phyloP scores from a whole-genome alignment of 2,888 invertebrate genomes.

The Acleris sparsana region DNA sequence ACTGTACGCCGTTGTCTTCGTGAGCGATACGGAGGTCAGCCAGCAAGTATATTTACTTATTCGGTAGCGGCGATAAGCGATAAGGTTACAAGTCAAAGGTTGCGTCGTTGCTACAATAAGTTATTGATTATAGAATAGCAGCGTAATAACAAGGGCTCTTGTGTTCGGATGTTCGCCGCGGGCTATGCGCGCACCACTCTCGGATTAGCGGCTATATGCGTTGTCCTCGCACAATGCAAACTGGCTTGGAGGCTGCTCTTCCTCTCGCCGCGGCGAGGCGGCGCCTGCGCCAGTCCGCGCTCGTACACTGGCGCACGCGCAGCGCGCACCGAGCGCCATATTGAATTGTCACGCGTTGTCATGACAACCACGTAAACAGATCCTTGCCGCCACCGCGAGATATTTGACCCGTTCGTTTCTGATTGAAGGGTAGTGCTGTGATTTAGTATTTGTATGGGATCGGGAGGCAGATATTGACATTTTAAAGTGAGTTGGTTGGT shows the following conservation, averaged over 20 bases:
- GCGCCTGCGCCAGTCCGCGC: constrained; percentile 75
- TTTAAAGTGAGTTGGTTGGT: constrained; percentile 41
- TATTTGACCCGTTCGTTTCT: constrained; percentile 39
- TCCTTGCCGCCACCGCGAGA: constrained; percentile 42
- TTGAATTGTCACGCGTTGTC: constrained; percentile 68
- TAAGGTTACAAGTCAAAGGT: constrained; percentile 25
- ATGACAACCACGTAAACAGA: constrained; percentile 79
- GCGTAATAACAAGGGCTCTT: constrained; percentile 22
- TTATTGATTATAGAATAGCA: constrained; percentile 27
- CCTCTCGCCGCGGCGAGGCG: constrained; percentile 73
- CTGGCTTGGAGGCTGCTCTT: constrained; percentile 71
- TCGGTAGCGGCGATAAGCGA: constrained; percentile 1
- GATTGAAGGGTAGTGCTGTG: constrained; percentile 41
- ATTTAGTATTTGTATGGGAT: constrained; percentile 33
- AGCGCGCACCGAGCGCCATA: constrained; percentile 76
- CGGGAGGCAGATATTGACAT: constrained; percentile 25
- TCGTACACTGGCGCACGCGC: constrained; percentile 72
- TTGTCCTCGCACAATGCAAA: constrained; percentile 77
- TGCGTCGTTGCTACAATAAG: constrained; percentile 15
- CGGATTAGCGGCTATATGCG: constrained; percentile 59
- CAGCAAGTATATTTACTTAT: constrained; percentile 15
- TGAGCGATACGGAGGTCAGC: constrained; percentile 12
- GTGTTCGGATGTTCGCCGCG: constrained; percentile 34
- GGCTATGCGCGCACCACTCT: constrained; percentile 52
- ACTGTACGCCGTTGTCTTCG: too few relatives aligned